Conservation (phyloP, 2,797 vertebrate species). For the Philypnodon macrostomus region DNA sequence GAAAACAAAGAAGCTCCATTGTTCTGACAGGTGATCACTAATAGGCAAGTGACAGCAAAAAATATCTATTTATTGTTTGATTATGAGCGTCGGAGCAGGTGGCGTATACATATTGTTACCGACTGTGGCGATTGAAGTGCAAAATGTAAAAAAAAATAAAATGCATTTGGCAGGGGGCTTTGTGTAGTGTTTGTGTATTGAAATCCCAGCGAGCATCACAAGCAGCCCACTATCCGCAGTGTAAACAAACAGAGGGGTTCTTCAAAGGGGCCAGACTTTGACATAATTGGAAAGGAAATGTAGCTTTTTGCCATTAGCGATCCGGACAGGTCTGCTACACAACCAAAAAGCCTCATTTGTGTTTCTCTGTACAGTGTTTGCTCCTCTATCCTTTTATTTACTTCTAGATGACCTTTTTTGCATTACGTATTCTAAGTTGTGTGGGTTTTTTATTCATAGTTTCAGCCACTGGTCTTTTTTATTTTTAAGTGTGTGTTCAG, state of each 20-base stretch:
- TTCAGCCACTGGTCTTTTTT: neutral
- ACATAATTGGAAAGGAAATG: conserved; percentile 71
- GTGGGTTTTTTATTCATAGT: conserved; percentile 2
- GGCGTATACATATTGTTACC: conserved; percentile 25
- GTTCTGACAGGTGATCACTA: conserved; percentile 1
- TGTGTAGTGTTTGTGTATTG: conserved; percentile 54
- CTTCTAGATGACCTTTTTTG: neutral
- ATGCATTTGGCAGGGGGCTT: conserved; percentile 37
- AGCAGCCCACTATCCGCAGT: conserved; percentile 48
- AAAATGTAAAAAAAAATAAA: conserved; percentile 26
- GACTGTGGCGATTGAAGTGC: conserved; percentile 21
- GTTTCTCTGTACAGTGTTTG: conserved; percentile 4
- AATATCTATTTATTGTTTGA: conserved; percentile 5
- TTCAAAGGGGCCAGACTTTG: conserved; percentile 58
- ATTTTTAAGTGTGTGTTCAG: no score
- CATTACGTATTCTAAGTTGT: neutral
- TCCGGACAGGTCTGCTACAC: conserved; percentile 39
- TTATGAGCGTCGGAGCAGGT: conserved; percentile 14
- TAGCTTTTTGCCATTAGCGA: conserved; percentile 59
- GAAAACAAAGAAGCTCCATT: conserved; percentile 10
- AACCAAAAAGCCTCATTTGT: conserved; percentile 3
- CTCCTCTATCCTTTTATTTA: neutral
- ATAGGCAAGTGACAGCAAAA: conserved; percentile 2
- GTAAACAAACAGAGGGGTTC: conserved; percentile 68
- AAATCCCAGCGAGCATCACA: conserved; percentile 54